Percentiles rank a stretch among this genome's conserved stretches.
Evolutionary conservation across 2,113 vertebrate genomes (phyloP).

Genomic region (Daubentonia madagascariensis): DNA sequence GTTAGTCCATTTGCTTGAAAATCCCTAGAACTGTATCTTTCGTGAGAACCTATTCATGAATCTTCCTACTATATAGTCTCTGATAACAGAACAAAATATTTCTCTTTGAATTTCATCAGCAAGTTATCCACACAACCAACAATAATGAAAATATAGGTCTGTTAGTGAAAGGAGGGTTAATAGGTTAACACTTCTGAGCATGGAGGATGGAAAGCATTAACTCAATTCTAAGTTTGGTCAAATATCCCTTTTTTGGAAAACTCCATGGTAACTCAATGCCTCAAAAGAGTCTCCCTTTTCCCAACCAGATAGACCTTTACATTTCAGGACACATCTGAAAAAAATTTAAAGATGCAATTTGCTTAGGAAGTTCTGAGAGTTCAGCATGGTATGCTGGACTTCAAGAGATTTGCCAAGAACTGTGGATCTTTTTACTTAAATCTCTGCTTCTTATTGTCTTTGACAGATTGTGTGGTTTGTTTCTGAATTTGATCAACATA

Average conservation of each 20-base stretch:
- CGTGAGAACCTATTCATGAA: not conserved
- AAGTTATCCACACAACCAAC: not conserved
- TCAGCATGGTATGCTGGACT: not conserved
- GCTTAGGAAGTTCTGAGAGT: not conserved
- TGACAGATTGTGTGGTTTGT: slow-evolving; percentile 26
- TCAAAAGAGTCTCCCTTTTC: not conserved
- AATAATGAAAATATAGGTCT: not conserved
- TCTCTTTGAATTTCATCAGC: slow-evolving; percentile 28
- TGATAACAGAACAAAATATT: slow-evolving; percentile 2
- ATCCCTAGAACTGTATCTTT: not conserved
- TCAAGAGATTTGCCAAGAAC: not conserved
- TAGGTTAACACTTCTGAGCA: not conserved
- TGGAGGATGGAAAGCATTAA: not conserved
- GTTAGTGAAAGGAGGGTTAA: not conserved
- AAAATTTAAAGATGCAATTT: not conserved
- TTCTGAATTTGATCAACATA: not conserved
- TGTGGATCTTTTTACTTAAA: not conserved
- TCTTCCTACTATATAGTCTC: not conserved
- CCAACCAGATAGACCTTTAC: not conserved
- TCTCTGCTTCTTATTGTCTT: not conserved
- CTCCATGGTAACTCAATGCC: not conserved
- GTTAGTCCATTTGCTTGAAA: not conserved
- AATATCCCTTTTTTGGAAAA: not conserved
- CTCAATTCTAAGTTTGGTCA: slow-evolving; percentile 22
- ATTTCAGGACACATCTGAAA: not conserved